phyloP scores from a whole-genome alignment of 2,888 invertebrate species.

The Calameuta pallipes region DNA sequence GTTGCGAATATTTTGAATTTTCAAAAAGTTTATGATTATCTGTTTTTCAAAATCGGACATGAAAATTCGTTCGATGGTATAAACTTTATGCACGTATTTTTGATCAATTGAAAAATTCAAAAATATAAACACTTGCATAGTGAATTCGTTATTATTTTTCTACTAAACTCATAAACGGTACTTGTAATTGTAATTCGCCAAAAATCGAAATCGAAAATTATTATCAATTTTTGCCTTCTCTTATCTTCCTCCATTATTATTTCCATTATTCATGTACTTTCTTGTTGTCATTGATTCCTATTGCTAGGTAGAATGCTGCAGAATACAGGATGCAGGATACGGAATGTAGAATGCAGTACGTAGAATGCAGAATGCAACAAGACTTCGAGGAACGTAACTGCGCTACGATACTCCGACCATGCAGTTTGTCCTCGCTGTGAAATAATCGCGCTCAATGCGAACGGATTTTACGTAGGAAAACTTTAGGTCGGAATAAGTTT shows the following conservation, averaged over 20 bases:
- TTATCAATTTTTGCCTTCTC: neutral
- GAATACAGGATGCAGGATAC: slow-evolving; percentile 30
- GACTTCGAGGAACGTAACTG: slow-evolving; percentile 8
- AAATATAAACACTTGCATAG: too few species aligned
- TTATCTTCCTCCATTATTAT: neutral
- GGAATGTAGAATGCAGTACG: slow-evolving; percentile 11
- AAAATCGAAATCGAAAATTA: neutral
- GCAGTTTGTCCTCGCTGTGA: neutral
- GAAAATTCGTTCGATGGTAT: too few species aligned
- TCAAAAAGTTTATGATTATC: neutral
- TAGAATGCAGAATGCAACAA: slow-evolving; percentile 20
- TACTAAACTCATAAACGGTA: too few species aligned
- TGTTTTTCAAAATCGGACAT: too few species aligned
- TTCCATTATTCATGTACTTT: neutral
- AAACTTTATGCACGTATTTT: neutral
- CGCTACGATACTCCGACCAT: neutral
- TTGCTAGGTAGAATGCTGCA: slow-evolving; percentile 10
- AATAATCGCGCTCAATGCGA: neutral
- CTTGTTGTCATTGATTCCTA: neutral
- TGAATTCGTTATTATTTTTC: too few species aligned
- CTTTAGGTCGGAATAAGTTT: neutral
- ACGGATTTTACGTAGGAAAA: neutral
- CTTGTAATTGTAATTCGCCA: too few species aligned
- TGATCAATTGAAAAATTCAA: neutral
- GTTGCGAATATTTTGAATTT: neutral